Base-by-base conservation (phyloP, 1,140 invertebrate genomes). In the Ganaspis sp. region DNA sequence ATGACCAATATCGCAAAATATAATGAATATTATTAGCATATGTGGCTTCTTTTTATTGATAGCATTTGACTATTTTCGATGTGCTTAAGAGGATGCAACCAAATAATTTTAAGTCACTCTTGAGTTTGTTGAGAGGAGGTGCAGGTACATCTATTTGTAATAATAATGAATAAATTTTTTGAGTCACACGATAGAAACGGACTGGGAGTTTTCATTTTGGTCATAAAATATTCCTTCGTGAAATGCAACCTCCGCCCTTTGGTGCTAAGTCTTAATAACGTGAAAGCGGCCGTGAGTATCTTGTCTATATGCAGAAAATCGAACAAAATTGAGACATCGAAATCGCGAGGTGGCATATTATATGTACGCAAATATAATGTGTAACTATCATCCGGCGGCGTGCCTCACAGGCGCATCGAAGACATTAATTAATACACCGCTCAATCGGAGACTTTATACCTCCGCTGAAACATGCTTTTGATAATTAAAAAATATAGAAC, bases 351-450 rank as follows among this genome's bases (percentile, higher is more conserved):
- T 74, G 34, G 53, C 75, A 72, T 81, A 73, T 70, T 71, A 69
- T 73, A 49, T 74, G 74, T 69, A 26, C 54, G 54, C 40, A 69
- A 54, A 73, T 21, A 76, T 81, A 78, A 81, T 81, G 72, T 74
- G 75, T 78, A 34, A 71, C 72, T 78, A 72, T 70, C 74, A 81
- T 72, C 45, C 76, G 69, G 64, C 72, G 79, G 76, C 74, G 76
- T 76, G 74, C 76, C 80, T 81, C 77, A 78, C 75, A 81, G 70
- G 45, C 77, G 64, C 73, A 6, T 4, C 76, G 53, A 72, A 72
- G 72, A 79, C 80, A 81, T 79, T 81, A 81, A 81, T 81, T 78
- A 81, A 79, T 78, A 72, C 75, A 64, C 49, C 70, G 72, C 75
- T 74, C 72, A 29, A 49, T 76, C 40, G 70, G 40, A 37, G 70